These are phyloP conservation scores for Dicroscelio sp. DNA, from an alignment of 2,888 invertebrate genomes.

Conservation along the genomic window DNA sequence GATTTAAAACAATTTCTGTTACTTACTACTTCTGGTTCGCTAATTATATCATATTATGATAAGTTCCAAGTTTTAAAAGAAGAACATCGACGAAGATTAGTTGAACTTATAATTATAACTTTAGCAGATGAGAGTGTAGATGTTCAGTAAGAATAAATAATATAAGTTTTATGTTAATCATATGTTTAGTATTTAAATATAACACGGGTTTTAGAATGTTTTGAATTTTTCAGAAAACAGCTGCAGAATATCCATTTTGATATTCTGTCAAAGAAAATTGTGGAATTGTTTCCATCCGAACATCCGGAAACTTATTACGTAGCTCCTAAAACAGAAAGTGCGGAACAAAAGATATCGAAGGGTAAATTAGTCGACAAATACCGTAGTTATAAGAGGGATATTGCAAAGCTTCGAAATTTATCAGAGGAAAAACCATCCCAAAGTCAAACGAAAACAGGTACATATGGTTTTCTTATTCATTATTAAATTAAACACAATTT, in stretches of 20 bases:
- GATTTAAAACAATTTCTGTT: not conserved
- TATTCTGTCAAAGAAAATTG: slow-evolving; percentile 47
- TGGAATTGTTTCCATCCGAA: slow-evolving; percentile 50
- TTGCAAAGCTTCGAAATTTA: slow-evolving; percentile 11
- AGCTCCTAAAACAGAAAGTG: slow-evolving; percentile 46
- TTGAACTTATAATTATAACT: not conserved
- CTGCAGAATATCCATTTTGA: slow-evolving; percentile 26
- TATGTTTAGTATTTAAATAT: not conserved
- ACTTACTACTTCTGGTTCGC: not conserved
- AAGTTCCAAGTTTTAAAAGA: not conserved
- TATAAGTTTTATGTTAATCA: not conserved
- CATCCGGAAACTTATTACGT: slow-evolving; percentile 47
- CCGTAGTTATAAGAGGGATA: slow-evolving; percentile 25
- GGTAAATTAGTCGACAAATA: slow-evolving; percentile 55
- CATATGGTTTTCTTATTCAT: not conserved
- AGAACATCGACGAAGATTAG: slow-evolving; percentile 4
- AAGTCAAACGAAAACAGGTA: not conserved
- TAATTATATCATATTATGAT: slow-evolving; percentile 1
- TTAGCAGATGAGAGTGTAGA: slow-evolving; percentile 4
- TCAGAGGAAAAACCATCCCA: not conserved
- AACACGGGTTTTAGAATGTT: not conserved
- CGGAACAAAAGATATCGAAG: slow-evolving; percentile 53
- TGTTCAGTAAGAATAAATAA: not conserved
- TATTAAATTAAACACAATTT: too few relatives aligned
- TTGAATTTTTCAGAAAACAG: not conserved